A percentile compares a stretch with the other conserved stretches of the same genome.
phyloP scores from a whole-genome alignment of 2,113 vertebrate species.

The Hippolais icterina region DNA sequence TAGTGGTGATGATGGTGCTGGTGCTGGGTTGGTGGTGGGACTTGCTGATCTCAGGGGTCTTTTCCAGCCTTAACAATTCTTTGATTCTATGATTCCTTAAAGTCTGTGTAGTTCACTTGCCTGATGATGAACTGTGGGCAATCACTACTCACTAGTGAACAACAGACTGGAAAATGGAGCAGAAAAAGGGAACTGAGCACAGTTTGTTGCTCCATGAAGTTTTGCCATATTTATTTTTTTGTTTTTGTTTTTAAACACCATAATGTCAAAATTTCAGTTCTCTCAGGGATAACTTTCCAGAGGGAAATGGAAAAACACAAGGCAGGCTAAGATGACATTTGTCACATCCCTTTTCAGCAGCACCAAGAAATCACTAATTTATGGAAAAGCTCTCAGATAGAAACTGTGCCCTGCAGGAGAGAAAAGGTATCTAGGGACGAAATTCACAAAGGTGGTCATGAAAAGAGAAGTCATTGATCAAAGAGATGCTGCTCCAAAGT shows the following conservation, averaged over 20 bases:
- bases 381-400: neutral
- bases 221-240: neutral
- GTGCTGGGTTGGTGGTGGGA: neutral
- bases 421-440: neutral
- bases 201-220: neutral
- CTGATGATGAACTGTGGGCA: neutral
- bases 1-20: neutral
- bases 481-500: neutral
- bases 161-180: neutral
- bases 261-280: neutral
- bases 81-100: neutral
- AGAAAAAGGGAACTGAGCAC: neutral
- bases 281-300: neutral
- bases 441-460: neutral
- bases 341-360: neutral
- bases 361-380: neutral
- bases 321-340: neutral
- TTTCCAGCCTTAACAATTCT: neutral
- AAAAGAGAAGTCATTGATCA: neutral
- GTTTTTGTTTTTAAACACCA: neutral
- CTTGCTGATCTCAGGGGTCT: neutral
- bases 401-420: neutral
- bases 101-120: too few relatives aligned
- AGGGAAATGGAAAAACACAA: neutral
- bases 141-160: fast-evolving